Percentiles rank a stretch among this genome's conserved stretches.
These are phyloP conservation scores for Ficedula albicollis DNA, from an alignment of 2,797 vertebrate species.

Conservation along the genomic window DNA sequence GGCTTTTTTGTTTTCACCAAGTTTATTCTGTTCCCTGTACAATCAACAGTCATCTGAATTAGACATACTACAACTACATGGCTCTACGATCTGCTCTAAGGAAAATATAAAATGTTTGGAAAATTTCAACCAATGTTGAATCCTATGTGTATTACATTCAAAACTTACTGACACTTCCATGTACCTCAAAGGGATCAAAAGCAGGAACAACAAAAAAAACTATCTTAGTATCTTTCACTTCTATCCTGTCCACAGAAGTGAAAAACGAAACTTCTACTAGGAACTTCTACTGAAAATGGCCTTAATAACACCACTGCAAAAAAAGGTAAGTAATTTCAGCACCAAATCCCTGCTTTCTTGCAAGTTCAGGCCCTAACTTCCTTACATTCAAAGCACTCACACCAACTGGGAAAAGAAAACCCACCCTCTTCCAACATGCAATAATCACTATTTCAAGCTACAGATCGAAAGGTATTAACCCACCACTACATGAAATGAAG, in stretches of 20 bases:
- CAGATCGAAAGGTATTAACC: neutral
- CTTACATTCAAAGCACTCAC: neutral
- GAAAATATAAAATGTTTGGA: neutral
- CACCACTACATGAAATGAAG: neutral
- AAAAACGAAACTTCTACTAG: neutral
- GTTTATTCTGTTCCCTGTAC: neutral
- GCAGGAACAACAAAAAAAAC: neutral
- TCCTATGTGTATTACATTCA: neutral
- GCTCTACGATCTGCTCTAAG: neutral
- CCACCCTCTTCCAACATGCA: neutral
- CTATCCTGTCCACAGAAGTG: neutral
- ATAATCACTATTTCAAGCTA: neutral
- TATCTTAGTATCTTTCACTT: neutral
- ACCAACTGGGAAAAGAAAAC: neutral
- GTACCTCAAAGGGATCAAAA: neutral
- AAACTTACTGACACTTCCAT: neutral
- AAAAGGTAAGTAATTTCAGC: neutral
- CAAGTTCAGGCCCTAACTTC: neutral
- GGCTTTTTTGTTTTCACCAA: neutral
- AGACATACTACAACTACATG: rapidly evolving
- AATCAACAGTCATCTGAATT: neutral
- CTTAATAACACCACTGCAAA: neutral
- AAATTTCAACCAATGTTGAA: neutral
- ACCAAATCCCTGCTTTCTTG: neutral
- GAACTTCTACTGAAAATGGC: neutral